phyloP scores from a whole-genome alignment of 1,140 invertebrate genomes.

The Dendrolimus kikuchii region DNA sequence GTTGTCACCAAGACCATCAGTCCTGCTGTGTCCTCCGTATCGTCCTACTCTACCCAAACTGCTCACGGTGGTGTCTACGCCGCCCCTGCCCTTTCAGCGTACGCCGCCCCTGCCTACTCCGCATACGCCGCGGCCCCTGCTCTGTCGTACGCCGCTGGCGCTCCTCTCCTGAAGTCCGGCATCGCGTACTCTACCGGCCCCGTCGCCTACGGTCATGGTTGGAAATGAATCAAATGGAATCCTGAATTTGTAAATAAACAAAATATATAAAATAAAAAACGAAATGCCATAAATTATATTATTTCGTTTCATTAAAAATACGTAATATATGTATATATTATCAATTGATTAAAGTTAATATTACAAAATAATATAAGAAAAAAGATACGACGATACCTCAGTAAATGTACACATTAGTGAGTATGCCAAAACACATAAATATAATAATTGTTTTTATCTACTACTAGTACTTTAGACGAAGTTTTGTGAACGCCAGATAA shows the following conservation, averaged over 20 bases:
- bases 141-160: slow-evolving; percentile 23
- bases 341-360: too few relatives aligned
- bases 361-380: too few relatives aligned
- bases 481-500: too few relatives aligned
- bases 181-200: slow-evolving; percentile 28
- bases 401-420: too few relatives aligned
- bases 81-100: slow-evolving; percentile 22
- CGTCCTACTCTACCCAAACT: slow-evolving; percentile 48
- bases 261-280: slow-evolving; percentile 19
- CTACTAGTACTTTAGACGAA: too few relatives aligned
- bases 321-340: too few relatives aligned
- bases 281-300: slow-evolving; percentile 17
- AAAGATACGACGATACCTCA: too few relatives aligned
- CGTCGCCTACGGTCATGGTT: slow-evolving; percentile 27
- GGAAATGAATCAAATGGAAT: slow-evolving; percentile 24
- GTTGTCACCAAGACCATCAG: slow-evolving; percentile 25
- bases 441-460: too few relatives aligned
- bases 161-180: slow-evolving; percentile 24
- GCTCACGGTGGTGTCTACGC: slow-evolving; percentile 33
- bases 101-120: slow-evolving; percentile 20
- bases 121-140: slow-evolving; percentile 20
- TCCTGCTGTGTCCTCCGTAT: slow-evolving; percentile 47
- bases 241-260: slow-evolving; percentile 17
- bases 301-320: background rate
- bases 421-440: too few relatives aligned